A percentile compares a stretch with the other conserved stretches of the same genome.
Evolutionary conservation across 2,797 vertebrate genomes (phyloP).

Genomic region (Chaunax sp.): DNA sequence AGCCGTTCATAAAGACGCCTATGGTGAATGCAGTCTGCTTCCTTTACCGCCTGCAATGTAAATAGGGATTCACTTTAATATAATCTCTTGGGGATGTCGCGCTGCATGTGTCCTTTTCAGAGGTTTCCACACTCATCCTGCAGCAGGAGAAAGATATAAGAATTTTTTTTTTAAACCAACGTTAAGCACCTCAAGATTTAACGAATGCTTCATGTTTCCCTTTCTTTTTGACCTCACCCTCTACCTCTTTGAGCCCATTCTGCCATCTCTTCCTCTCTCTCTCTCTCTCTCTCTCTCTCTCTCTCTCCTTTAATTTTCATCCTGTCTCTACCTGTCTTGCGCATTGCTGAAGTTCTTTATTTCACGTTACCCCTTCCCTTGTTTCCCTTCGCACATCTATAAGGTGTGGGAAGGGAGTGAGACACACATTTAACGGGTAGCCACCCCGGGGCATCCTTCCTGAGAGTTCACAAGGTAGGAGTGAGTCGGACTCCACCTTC

Average conservation of each 20-base stretch:
- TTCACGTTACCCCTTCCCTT: slow-evolving; percentile 11
- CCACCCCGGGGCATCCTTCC: slow-evolving; percentile 50
- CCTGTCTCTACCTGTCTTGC: slow-evolving; percentile 79
- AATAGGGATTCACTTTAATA: neutral
- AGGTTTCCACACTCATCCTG: neutral
- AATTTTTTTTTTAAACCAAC: too few relatives aligned
- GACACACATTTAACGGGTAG: slow-evolving; percentile 36
- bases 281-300: slow-evolving; percentile 15
- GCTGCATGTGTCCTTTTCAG: neutral
- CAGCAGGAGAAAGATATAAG: neutral
- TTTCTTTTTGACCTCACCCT: slow-evolving; percentile 29
- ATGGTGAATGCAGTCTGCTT: slow-evolving; percentile 20
- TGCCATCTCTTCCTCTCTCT: slow-evolving; percentile 5
- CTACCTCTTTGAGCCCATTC: slow-evolving; percentile 10
- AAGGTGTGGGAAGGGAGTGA: slow-evolving; percentile 39
- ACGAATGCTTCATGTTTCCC: neutral
- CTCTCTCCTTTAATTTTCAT: slow-evolving; percentile 38
- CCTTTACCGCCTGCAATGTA: slow-evolving; percentile 1
- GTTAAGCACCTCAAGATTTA: too few relatives aligned
- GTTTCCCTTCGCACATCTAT: slow-evolving; percentile 41
- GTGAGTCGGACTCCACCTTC: slow-evolving; percentile 56
- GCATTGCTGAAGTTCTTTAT: slow-evolving; percentile 77
- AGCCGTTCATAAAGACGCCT: slow-evolving; percentile 33
- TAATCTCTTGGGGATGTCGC: neutral
- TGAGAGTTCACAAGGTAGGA: slow-evolving; percentile 61